These are phyloP conservation scores for Agriopis leucophaearia DNA, from an alignment of 2,888 invertebrate genomes.

Conservation along the genomic window DNA sequence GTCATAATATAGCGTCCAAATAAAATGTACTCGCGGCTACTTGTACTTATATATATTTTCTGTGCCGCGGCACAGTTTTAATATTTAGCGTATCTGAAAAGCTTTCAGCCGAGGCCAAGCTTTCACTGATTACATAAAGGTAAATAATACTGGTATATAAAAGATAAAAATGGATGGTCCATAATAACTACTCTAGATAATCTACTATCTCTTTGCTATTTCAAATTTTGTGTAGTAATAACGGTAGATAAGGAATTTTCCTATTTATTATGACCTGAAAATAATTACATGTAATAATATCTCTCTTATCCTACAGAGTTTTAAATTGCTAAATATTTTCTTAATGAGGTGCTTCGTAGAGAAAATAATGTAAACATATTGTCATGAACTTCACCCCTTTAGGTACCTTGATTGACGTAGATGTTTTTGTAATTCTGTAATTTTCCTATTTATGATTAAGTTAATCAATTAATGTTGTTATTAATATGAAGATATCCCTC, in stretches of 20 bases:
- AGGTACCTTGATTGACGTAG: conserved; percentile 10
- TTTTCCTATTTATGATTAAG: conserved; percentile 12
- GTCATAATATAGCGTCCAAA: not conserved
- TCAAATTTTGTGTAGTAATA: not conserved
- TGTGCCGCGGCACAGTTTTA: not conserved
- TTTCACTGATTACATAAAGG: conserved; percentile 20
- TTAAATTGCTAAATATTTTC: not conserved
- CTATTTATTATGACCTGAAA: no score
- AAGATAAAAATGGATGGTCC: not conserved
- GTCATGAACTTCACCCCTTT: not conserved
- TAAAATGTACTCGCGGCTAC: no score
- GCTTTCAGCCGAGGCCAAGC: not conserved
- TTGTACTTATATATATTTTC: not conserved
- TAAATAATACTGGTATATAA: no score
- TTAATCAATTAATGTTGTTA: conserved; percentile 15
- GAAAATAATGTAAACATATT: not conserved
- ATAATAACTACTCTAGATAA: not conserved
- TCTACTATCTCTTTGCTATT: not conserved
- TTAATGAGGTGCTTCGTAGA: not conserved
- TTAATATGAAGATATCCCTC: not conserved
- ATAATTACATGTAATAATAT: no score
- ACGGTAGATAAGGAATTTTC: not conserved
- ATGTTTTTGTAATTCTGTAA: conserved; percentile 9
- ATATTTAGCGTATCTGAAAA: conserved; percentile 4
- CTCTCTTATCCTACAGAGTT: not conserved